Evolutionary conservation across 2,888 invertebrate species (phyloP).

Genomic region (Drosophila yooni): DNA sequence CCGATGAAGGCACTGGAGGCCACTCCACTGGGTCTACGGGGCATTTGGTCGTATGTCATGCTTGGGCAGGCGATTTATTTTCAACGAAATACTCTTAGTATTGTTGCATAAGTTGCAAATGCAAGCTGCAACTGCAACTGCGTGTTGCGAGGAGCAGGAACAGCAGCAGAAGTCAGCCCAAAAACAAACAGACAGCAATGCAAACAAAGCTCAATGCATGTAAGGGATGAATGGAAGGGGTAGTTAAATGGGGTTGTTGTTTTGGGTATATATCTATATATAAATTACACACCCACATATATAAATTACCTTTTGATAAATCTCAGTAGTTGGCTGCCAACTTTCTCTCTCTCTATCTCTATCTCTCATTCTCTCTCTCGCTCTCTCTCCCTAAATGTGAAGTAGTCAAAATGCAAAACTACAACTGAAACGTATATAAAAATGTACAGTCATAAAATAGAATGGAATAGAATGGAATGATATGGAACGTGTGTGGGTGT

Average conservation of each 20-base stretch:
- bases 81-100: slow-evolving; percentile 82
- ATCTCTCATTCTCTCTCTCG: not conserved
- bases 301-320: slow-evolving; percentile 85
- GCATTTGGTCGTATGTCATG: slow-evolving; percentile 67
- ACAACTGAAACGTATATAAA: slow-evolving; percentile 62
- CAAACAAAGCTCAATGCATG: slow-evolving; percentile 44
- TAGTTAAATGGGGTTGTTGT: not conserved
- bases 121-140: slow-evolving; percentile 29
- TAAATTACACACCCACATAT: slow-evolving; percentile 78
- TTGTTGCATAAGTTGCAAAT: slow-evolving; percentile 64
- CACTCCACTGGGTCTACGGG: not conserved
- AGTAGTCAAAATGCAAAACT: slow-evolving; percentile 45
- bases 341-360: not conserved
- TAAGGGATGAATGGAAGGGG: not conserved
- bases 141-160: not conserved
- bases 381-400: slow-evolving; percentile 6
- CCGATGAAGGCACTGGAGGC: not conserved
- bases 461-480: slow-evolving; percentile 13
- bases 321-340: slow-evolving; percentile 79
- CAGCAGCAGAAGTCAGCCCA: slow-evolving; percentile 21
- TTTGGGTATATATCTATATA: slow-evolving; percentile 55
- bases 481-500: not conserved
- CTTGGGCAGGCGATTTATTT: slow-evolving; percentile 82
- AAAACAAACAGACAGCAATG: slow-evolving; percentile 48
- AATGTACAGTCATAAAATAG: slow-evolving; percentile 38